Evolutionary conservation across 1,140 invertebrate species (phyloP), one percentile per base, ranked within the genome.

Genomic region (Matsumurasca onukii): DNA sequence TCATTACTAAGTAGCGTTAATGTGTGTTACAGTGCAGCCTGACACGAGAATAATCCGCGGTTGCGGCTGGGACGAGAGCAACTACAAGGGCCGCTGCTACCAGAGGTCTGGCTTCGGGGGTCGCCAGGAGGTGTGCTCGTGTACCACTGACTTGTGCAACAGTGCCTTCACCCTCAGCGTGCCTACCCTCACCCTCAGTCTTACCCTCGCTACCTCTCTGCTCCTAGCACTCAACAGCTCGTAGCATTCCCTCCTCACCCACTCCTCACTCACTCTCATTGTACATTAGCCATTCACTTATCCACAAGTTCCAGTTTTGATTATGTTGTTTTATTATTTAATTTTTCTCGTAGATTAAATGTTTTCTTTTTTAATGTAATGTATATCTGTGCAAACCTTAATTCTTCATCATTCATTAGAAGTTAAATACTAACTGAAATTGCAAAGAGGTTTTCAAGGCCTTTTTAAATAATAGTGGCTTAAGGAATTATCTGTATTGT

Each of bases 21-120:
- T n/a, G n/a, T n/a, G n/a, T 59, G 25, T 78, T 80, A 9, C 75
- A 86, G 91, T 92, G 78, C 86, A 86, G 68, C 88, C 90, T 15
- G 89, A 92, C 76, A 89, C 82, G 72, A 83, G 91, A 70, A 84
- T 90, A 31, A 94, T 93, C 74, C 83, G 93, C 69, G 86, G 85
- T 51, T 95, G 93, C 74, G 93, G 91, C 17, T 93, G 87, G 84
- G 89, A 91, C 67, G 89, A 91, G 69, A 86, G 85, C 65, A 87
- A 83, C 72, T 90, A 90, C 76, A 88, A 88, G 76, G 87, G 88
- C 68, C 84, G 84, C 55, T 95, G 92, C 77, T 94, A 94, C 80
- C 90, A 92, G 75, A 84, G 91, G 70, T 91, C 91, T 66, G 93
- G 93, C 3, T 94, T 93, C 72, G 93, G 93, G 3, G 92, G 92